Evolutionary conservation across 2,888 invertebrate genomes (phyloP).

Genomic region (Athalia circularis): DNA sequence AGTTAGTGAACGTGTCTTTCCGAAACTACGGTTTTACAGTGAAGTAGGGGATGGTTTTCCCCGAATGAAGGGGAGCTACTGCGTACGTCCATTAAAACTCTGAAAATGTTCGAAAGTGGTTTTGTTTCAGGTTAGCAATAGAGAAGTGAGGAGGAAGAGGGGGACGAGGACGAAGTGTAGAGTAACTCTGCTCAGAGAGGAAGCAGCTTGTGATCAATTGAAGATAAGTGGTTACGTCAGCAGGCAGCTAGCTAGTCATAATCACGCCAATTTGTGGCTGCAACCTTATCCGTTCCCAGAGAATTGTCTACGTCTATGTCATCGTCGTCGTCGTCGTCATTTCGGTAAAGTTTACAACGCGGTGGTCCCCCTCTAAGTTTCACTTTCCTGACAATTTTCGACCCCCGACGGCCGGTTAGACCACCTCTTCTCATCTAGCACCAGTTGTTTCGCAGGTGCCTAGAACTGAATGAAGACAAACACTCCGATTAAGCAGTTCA

Average conservation of each 20-base stretch:
- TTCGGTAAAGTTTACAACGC: background rate
- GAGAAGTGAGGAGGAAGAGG: too few species aligned
- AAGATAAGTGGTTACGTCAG: slow-evolving; percentile 61
- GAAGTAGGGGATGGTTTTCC: background rate
- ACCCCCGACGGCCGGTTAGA: background rate
- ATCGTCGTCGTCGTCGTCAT: background rate
- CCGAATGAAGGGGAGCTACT: too few species aligned
- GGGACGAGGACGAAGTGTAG: background rate
- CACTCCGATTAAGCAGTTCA: background rate
- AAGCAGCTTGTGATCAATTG: slow-evolving; percentile 55
- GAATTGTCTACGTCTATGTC: background rate
- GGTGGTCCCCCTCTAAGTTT: background rate
- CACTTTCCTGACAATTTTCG: background rate
- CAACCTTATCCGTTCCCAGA: slow-evolving; percentile 33
- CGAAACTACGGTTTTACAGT: background rate
- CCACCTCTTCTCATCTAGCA: background rate
- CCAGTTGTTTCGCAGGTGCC: background rate
- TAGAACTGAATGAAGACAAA: background rate
- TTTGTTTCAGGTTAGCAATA: background rate
- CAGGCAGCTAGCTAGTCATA: slow-evolving; percentile 44
- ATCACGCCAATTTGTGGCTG: slow-evolving; percentile 49
- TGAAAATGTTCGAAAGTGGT: background rate
- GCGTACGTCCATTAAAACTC: background rate
- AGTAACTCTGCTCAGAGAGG: background rate
- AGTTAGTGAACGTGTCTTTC: slow-evolving; percentile 1